These are phyloP conservation scores for Hemibagrus guttatus DNA, from an alignment of 2,797 vertebrate species.

Conservation along the genomic window DNA sequence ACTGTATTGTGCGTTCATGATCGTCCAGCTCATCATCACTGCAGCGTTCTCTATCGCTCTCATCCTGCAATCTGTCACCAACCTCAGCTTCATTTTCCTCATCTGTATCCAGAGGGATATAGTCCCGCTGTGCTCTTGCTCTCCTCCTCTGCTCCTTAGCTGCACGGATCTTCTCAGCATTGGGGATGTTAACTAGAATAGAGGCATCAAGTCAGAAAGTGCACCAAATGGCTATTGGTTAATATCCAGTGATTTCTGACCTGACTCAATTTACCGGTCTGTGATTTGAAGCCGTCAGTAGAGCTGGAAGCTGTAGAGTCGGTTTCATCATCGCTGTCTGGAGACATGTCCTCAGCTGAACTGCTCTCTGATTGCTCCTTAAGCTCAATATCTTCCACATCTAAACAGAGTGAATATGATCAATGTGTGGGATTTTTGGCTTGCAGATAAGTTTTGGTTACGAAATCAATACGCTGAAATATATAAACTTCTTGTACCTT, in stretches of 20 bases:
- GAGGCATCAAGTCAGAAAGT: neutral
- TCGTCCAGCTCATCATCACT: slow-evolving; percentile 82
- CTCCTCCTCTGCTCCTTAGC: slow-evolving; percentile 77
- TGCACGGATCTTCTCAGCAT: slow-evolving; percentile 70
- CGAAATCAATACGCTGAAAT: neutral
- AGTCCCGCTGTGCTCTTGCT: slow-evolving; percentile 75
- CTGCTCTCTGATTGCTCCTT: slow-evolving; percentile 39
- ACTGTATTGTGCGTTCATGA: slow-evolving; percentile 78
- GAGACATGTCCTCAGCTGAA: slow-evolving; percentile 47
- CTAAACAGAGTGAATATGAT: slow-evolving; percentile 30
- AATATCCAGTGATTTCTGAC: neutral
- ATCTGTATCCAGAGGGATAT: slow-evolving; percentile 77
- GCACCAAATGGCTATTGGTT: neutral
- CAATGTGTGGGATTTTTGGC: neutral
- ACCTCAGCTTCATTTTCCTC: slow-evolving; percentile 62
- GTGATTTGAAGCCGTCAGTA: slow-evolving; percentile 44
- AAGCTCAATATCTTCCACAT: slow-evolving; percentile 32
- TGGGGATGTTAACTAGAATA: slow-evolving; percentile 77
- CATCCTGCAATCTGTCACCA: slow-evolving; percentile 74
- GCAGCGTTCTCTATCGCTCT: slow-evolving; percentile 58
- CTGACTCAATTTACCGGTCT: slow-evolving; percentile 28
- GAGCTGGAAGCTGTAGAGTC: slow-evolving; percentile 58
- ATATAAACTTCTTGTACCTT: slow-evolving; percentile 57
- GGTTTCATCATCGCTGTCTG: slow-evolving; percentile 49
- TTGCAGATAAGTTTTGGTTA: neutral